Base-by-base conservation (phyloP, 2,888 invertebrate species). In the Tethea ocularis region DNA sequence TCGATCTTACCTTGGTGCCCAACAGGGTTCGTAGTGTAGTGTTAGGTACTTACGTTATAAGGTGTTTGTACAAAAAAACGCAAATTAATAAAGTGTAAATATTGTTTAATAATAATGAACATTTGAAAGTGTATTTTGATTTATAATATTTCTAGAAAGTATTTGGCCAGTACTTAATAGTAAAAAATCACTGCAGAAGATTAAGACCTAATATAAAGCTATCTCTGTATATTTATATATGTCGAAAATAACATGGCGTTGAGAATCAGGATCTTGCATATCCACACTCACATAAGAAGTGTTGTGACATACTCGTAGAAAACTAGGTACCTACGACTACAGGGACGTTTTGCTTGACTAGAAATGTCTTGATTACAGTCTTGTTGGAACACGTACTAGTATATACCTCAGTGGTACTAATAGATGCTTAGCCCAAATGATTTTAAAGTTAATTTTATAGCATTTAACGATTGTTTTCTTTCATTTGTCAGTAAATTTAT, bases 251-350 rank as follows among this genome's bases (percentile, higher is more conserved):
- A 56, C 52, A 29, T 55, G 60, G 61, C 66, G 64, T 60, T 65
- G 63, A 61, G 57, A 61, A 59, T 54, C 61, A 64, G 61, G 61
- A 64, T 64, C 46, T 60, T 61, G 62, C 64, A 64, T 65, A 63
- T 63, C 59, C 57, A 59, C 52, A 11, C 55, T 53, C 52, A 57
- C 57, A 46, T 7, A 46, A 46, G 3, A 17, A 5, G 38, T 41
- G n/a, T 41, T 62, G 51, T 51, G 63, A 62, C 61, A 60, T 55
- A n/a, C n/a, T n/a, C n/a, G n/a, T n/a, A 58, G 56, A 59, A 65
- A 61, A 57, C 59, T n/a, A 58, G 56, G 58, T 62, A 61, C 56
- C 59, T 59, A 57, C 58, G 46, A 51, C 51, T 17, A 17, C 33
- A 11, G 10, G 20, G 46, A 46, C 3, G 46, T 46, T 46, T 46